Evolutionary conservation across 2,797 vertebrate species (phyloP).

Genomic region (Melanotaenia nigrans): DNA sequence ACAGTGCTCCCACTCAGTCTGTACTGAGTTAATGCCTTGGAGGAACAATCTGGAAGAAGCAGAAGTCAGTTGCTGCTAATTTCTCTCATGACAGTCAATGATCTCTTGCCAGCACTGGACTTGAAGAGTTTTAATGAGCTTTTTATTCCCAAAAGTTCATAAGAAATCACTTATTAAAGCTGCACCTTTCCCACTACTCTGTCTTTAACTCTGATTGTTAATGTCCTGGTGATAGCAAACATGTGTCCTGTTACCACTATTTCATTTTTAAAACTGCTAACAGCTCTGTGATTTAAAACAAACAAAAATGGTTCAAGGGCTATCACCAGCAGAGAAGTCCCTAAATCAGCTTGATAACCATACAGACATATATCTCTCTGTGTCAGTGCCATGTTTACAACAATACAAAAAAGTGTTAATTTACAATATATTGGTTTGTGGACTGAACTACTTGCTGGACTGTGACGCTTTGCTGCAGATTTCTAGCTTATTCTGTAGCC

Average conservation of each 20-base stretch:
- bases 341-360: slow-evolving; percentile 49
- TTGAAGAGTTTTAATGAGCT: slow-evolving; percentile 57
- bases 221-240: slow-evolving; percentile 41
- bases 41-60: slow-evolving; percentile 33
- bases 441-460: slow-evolving; percentile 21
- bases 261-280: slow-evolving; percentile 43
- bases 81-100: slow-evolving; percentile 57
- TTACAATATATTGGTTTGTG: slow-evolving; percentile 44
- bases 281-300: slow-evolving; percentile 12
- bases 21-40: slow-evolving; percentile 30
- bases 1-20: slow-evolving; percentile 21
- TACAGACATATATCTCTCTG: slow-evolving; percentile 62
- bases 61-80: slow-evolving; percentile 34
- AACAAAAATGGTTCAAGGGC: slow-evolving; percentile 40
- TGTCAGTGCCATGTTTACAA: slow-evolving; percentile 70
- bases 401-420: slow-evolving; percentile 25
- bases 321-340: slow-evolving; percentile 27
- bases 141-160: slow-evolving; percentile 22
- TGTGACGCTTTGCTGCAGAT: slow-evolving; percentile 31
- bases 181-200: slow-evolving; percentile 40
- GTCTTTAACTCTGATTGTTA: slow-evolving; percentile 39
- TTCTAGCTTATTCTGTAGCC: slow-evolving; percentile 43
- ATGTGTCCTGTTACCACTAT: slow-evolving; percentile 17
- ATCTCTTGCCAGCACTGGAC: slow-evolving; percentile 56
- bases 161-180: slow-evolving; percentile 58